These are phyloP conservation scores for Gorsachius goisagi DNA, from an alignment of 2,113 vertebrate species.

Conservation along the genomic window DNA sequence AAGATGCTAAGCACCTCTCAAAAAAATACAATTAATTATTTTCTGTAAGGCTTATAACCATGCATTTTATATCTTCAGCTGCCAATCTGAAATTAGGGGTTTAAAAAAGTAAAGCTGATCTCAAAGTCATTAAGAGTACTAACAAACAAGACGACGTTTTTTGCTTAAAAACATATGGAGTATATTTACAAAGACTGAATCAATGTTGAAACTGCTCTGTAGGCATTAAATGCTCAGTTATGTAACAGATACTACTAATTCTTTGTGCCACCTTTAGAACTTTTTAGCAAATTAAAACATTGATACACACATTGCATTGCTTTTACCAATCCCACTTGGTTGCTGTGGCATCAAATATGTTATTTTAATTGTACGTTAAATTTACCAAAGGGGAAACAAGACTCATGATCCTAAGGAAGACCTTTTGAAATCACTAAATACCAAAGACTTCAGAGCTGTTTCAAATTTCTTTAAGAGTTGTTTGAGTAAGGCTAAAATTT, in stretches of 20 bases:
- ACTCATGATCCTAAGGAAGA: neutral
- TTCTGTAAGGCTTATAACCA: neutral
- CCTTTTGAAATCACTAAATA: neutral
- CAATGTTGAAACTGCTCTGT: neutral
- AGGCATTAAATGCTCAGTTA: neutral
- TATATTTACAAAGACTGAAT: neutral
- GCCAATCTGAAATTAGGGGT: neutral
- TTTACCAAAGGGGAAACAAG: neutral
- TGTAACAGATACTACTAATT: neutral
- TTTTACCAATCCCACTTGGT: neutral
- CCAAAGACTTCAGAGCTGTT: neutral
- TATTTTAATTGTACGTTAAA: neutral
- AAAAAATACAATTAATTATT: neutral
- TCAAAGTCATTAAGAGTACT: neutral
- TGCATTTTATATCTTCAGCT: neutral
- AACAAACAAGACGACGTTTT: neutral
- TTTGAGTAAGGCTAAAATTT: neutral
- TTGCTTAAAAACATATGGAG: neutral
- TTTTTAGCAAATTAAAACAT: neutral
- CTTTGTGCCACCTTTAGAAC: neutral
- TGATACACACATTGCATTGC: neutral
- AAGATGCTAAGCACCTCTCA: neutral
- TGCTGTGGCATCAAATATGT: neutral
- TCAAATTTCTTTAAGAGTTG: neutral
- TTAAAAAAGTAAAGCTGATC: neutral